phyloP scores from a whole-genome alignment of 2,888 invertebrate species.

The Gymnocheta viridis region DNA sequence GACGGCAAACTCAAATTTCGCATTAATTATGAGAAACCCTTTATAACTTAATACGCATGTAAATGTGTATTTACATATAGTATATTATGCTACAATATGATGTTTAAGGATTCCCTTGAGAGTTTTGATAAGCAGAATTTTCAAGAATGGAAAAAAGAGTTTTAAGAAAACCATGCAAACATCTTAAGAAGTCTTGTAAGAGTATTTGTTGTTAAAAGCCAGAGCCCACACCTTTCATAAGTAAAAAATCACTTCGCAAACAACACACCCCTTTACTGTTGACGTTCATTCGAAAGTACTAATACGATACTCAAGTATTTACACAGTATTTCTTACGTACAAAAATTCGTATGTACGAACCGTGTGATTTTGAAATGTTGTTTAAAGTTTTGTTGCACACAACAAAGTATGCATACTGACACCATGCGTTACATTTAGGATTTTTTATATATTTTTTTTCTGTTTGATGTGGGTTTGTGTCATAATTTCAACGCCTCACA shows the following conservation, averaged over 20 bases:
- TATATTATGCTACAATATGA: slow-evolving; percentile 17
- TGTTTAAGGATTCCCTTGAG: slow-evolving; percentile 38
- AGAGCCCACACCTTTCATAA: slow-evolving; percentile 56
- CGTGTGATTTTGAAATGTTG: slow-evolving; percentile 55
- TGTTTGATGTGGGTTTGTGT: slow-evolving; percentile 69
- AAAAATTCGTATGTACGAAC: neutral
- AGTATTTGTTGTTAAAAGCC: slow-evolving; percentile 28
- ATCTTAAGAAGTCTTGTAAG: slow-evolving; percentile 48
- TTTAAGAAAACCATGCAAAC: slow-evolving; percentile 5
- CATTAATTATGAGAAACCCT: too few relatives aligned
- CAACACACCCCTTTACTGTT: slow-evolving; percentile 26
- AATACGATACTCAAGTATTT: neutral
- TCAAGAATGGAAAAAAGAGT: neutral
- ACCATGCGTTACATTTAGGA: slow-evolving; percentile 15
- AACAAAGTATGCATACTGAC: slow-evolving; percentile 15
- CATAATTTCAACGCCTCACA: slow-evolving; percentile 70
- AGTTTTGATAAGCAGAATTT: slow-evolving; percentile 53
- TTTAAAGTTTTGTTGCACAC: slow-evolving; percentile 20
- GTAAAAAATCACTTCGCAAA: slow-evolving; percentile 5
- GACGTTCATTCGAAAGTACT: slow-evolving; percentile 21
- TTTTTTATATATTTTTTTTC: slow-evolving; percentile 6
- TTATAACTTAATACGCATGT: slow-evolving; percentile 8
- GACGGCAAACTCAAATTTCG: too few relatives aligned
- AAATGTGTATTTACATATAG: slow-evolving; percentile 24
- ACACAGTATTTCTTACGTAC: neutral